Conservation (phyloP, 1,140 invertebrate species). For the Acromyrmex echinatior region DNA sequence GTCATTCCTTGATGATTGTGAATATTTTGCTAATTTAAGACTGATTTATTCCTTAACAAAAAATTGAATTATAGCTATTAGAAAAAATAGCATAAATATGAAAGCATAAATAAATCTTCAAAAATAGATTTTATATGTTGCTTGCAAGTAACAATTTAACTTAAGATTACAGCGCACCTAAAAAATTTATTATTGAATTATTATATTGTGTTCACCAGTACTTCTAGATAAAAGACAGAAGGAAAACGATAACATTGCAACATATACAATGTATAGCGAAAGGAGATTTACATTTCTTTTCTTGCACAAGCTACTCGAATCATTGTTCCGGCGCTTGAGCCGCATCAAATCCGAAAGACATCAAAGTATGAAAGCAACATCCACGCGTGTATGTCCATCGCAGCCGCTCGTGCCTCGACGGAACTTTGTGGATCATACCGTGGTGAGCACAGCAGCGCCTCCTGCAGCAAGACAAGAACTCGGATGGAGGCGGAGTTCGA, state of each 20-base stretch:
- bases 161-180: background rate
- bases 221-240: background rate
- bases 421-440: constrained; percentile 41
- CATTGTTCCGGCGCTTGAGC: constrained; percentile 32
- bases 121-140: background rate
- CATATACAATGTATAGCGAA: constrained; percentile 8
- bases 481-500: constrained; percentile 83
- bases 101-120: background rate
- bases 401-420: constrained; percentile 60
- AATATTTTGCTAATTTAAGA: background rate
- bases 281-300: constrained; percentile 14
- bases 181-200: background rate
- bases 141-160: background rate
- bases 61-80: background rate
- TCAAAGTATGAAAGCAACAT: constrained; percentile 50
- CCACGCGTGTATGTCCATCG: constrained; percentile 50
- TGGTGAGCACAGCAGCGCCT: constrained; percentile 69
- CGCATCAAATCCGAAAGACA: constrained; percentile 49
- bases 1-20: background rate
- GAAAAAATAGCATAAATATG: background rate
- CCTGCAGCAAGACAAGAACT: constrained; percentile 68
- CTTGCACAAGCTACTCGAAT: constrained; percentile 20
- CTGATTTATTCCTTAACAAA: background rate
- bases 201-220: background rate
- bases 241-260: background rate